These are phyloP conservation scores for Drosophila anomelani DNA, from an alignment of 2,888 invertebrate species.

Conservation along the genomic window DNA sequence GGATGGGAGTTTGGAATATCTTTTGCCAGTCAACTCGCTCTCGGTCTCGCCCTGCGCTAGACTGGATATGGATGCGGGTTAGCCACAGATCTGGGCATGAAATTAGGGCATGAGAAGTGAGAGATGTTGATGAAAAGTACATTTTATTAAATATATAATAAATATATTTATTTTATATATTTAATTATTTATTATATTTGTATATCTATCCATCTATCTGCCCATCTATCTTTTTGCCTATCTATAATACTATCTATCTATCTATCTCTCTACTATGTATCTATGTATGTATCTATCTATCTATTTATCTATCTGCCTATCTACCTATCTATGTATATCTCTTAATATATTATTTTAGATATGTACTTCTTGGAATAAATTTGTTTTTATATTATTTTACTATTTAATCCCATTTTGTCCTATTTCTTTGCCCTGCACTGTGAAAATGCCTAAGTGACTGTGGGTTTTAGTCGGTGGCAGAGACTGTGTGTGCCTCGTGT, in stretches of 20 bases:
- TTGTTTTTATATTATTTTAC: background rate
- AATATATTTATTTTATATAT: background rate
- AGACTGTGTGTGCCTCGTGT: conserved; percentile 26
- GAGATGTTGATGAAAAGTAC: rapidly evolving
- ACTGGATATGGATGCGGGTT: conserved; percentile 43
- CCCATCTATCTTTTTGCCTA: too few relatives aligned
- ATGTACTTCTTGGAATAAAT: too few relatives aligned
- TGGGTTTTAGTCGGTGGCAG: conserved; percentile 29
- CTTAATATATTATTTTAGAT: too few relatives aligned
- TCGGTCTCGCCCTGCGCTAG: conserved; percentile 30
- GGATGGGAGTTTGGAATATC: conserved; percentile 82
- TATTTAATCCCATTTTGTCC: background rate
- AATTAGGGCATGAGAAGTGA: background rate
- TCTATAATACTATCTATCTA: too few relatives aligned
- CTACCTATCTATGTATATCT: too few relatives aligned
- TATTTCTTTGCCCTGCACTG: conserved; percentile 17
- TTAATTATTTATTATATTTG: background rate
- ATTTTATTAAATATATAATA: too few relatives aligned
- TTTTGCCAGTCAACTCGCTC: conserved; percentile 58
- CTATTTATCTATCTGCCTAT: too few relatives aligned
- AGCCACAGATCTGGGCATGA: conserved; percentile 20
- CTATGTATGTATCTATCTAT: too few relatives aligned
- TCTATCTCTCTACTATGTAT: too few relatives aligned
- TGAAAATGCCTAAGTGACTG: conserved; percentile 19
- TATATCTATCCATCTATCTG: too few relatives aligned